Evolutionary conservation across 2,888 invertebrate species (phyloP).

Genomic region (Plutella xylostella): DNA sequence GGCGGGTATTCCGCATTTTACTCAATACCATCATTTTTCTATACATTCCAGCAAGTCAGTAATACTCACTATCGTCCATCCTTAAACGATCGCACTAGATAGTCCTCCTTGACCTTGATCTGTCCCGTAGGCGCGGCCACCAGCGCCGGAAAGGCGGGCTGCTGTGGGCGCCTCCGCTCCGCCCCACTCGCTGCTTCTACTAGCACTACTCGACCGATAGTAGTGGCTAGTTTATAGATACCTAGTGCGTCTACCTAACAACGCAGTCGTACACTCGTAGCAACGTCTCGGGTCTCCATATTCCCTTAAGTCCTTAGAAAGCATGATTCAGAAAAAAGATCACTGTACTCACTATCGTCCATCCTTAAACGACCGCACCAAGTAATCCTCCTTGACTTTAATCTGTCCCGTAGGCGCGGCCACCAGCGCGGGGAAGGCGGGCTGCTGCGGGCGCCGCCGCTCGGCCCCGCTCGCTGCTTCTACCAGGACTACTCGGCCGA

Average conservation of each 20-base stretch:
- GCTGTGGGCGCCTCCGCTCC: constrained; percentile 78
- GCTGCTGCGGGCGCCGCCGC: constrained; percentile 78
- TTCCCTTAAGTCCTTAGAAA: too few species aligned
- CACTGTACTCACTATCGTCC: constrained; percentile 93
- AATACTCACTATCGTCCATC: constrained; percentile 94
- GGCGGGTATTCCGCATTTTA: too few species aligned
- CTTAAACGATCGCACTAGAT: constrained; percentile 93
- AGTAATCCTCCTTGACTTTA: constrained; percentile 89
- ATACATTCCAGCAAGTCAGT: too few species aligned
- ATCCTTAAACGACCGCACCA: constrained; percentile 95
- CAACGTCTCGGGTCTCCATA: too few species aligned
- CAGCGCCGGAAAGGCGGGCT: constrained; percentile 92
- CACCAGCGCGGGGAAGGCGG: constrained; percentile 95
- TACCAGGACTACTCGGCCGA: constrained; percentile 60
- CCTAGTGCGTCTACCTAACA: too few species aligned
- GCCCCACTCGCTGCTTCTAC: constrained; percentile 60
- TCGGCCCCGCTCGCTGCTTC: constrained; percentile 65
- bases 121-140: constrained; percentile 93
- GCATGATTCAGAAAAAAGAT: too few species aligned
- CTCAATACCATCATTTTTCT: too few species aligned
- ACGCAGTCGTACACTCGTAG: too few species aligned
- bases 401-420: constrained; percentile 93
- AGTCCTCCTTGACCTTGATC: constrained; percentile 91
- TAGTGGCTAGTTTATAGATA: too few species aligned
- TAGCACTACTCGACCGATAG: constrained; percentile 58